Base-by-base conservation (phyloP, 2,888 invertebrate species). In the Cryptus armator region DNA sequence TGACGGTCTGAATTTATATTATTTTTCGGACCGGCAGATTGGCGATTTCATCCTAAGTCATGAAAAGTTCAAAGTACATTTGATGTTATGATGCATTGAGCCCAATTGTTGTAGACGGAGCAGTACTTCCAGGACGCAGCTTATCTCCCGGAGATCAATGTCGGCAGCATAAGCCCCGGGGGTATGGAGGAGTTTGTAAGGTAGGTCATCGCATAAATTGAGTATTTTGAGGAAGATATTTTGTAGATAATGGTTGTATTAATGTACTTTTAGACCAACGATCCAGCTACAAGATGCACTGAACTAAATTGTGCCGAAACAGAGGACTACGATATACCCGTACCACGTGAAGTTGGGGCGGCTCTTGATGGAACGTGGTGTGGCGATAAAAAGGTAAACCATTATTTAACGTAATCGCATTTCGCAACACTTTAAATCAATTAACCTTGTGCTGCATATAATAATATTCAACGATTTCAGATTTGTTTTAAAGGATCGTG, bases 341-440 rank as follows among this genome's bases (percentile, higher is more conserved):
- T 56, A 6, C 56, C 56, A 2, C 16, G 3, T 9, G 24, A 56
- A 56, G 16, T 16, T 19, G 56, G 24, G 3, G 19, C 56, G 56
- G 56, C 56, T 24, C 56, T 56, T 4, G 56, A 56, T 24, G 56
- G 56, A 24, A 56, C 56, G 16, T 56, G 56, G 56, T 56, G 56
- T 19, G 56, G 56, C 24, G 56, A 56, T 10, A 24, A 56, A 56
- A 56, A 56, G 56, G 56, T 56, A 24, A 56, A 24, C 24, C 2
- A 10, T 7, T 9, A 2, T 19, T 56, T 24, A 10, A 56, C 10
- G 9, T 1, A 10, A 56, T 16, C 4, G 3, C 3, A 3, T 56
- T 56, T 56, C 24, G 2, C 10, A 9, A 56, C 3, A 19, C 1
- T 10, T 56, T 9, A 6, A 56, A 56, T 24, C 7, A 56, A 16